Conservation (phyloP, 1,140 invertebrate genomes). For the Drosophila nigromelanica region DNA sequence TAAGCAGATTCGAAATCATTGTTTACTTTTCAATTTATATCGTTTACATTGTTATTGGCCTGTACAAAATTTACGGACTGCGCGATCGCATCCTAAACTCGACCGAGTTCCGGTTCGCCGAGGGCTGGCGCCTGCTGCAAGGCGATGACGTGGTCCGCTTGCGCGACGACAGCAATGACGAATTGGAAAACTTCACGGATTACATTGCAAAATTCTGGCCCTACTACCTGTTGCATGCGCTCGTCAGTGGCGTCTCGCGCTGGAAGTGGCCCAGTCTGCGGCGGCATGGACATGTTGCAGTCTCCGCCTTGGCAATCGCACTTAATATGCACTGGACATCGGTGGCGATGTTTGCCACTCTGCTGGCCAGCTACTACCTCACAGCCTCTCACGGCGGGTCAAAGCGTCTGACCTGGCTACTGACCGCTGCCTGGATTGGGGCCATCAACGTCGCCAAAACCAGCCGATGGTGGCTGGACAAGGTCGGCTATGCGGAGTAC, state of each 20-base stretch:
- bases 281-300: conserved; percentile 38
- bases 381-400: conserved; percentile 25
- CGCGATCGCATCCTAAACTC: conserved; percentile 47
- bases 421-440: conserved; percentile 61
- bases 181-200: conserved; percentile 70
- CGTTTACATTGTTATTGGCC: conserved; percentile 62
- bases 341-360: conserved; percentile 20
- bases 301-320: conserved; percentile 47
- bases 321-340: conserved; percentile 58
- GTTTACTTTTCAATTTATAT: conserved; percentile 69
- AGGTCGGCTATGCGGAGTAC: conserved; percentile 66
- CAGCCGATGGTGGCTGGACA: conserved; percentile 51
- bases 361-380: conserved; percentile 61
- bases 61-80: conserved; percentile 66
- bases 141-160: conserved; percentile 14
- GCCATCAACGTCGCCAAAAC: conserved; percentile 69
- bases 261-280: conserved; percentile 20
- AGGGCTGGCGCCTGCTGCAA: conserved; percentile 53
- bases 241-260: conserved; percentile 30
- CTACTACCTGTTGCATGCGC: conserved; percentile 66
- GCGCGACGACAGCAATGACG: conserved; percentile 74
- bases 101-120: conserved; percentile 55
- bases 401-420: conserved; percentile 57
- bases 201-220: conserved; percentile 66
- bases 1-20: conserved; percentile 61